Evolutionary conservation across 92 coral and sea anemone genomes (phyloP).

Genomic region (Porites cylindrica): DNA sequence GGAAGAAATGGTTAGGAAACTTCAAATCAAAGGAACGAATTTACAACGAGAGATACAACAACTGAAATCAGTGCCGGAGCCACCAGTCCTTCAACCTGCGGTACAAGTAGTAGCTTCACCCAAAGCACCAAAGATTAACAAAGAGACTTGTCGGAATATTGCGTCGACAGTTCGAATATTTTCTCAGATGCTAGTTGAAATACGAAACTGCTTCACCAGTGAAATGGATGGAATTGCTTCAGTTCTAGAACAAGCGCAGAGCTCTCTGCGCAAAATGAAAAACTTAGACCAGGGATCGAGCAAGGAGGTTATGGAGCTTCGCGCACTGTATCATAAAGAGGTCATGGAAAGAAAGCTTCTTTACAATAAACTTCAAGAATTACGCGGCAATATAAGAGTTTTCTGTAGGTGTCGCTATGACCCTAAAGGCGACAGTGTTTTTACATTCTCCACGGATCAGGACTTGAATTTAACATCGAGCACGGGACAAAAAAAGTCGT

Average conservation of each 20-base stretch:
- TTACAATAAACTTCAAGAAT: constrained; percentile 84
- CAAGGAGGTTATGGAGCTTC: constrained; percentile 69
- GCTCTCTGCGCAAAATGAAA: constrained; percentile 35
- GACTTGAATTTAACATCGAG: constrained; percentile 65
- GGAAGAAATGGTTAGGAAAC: constrained; percentile 56
- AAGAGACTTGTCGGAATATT: constrained; percentile 26
- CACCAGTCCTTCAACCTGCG: constrained; percentile 5
- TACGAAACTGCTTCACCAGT: constrained; percentile 23
- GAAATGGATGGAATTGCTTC: constrained; percentile 39
- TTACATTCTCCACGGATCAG: constrained; percentile 74
- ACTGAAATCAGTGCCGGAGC: constrained; percentile 19
- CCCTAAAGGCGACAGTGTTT: constrained; percentile 57
- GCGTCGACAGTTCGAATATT: constrained; percentile 6
- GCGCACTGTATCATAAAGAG: constrained; percentile 79
- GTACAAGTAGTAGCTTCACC: not conserved
- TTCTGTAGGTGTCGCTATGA: constrained; percentile 87
- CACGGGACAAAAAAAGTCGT: constrained; percentile 69
- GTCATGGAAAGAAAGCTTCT: constrained; percentile 83
- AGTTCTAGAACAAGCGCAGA: constrained; percentile 29
- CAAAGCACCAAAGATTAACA: constrained; percentile 6
- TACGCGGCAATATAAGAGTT: constrained; percentile 86
- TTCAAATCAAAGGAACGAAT: constrained; percentile 60
- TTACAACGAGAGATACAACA: constrained; percentile 69
- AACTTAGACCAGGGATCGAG: constrained; percentile 8
- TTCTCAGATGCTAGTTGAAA: constrained; percentile 40